Conservation (phyloP, 2,797 vertebrate genomes). For the Gadopsis marmoratus region DNA sequence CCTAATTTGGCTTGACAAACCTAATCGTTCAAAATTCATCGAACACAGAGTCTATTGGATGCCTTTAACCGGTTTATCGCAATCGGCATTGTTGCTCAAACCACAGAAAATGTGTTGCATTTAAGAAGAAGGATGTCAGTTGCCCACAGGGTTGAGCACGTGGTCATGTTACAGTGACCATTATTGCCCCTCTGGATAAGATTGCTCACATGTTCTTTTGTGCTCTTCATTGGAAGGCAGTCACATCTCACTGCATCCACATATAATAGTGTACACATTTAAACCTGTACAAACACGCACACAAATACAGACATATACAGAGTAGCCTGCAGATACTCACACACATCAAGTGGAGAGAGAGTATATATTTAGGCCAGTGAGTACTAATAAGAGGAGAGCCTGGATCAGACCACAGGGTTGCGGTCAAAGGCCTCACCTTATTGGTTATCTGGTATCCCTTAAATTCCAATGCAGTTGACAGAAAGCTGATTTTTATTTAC, state of each 20-base stretch:
- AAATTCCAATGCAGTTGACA: slow-evolving; percentile 6
- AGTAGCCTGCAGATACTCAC: background rate
- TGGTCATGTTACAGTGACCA: slow-evolving; percentile 77
- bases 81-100: slow-evolving; percentile 73
- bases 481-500: slow-evolving; percentile 22
- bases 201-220: slow-evolving; percentile 50
- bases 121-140: slow-evolving; percentile 55
- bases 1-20: slow-evolving; percentile 82
- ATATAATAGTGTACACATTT: slow-evolving; percentile 11
- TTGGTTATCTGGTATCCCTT: slow-evolving; percentile 12
- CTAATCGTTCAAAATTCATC: slow-evolving; percentile 78
- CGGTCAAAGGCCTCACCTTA: slow-evolving; percentile 5
- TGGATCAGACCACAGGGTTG: background rate
- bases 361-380: slow-evolving; percentile 16
- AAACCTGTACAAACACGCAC: slow-evolving; percentile 19
- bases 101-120: slow-evolving; percentile 64
- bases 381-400: slow-evolving; percentile 8
- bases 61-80: slow-evolving; percentile 66
- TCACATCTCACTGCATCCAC: slow-evolving; percentile 42
- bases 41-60: slow-evolving; percentile 66
- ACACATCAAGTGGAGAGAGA: slow-evolving; percentile 17
- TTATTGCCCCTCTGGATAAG: slow-evolving; percentile 50
- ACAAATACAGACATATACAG: slow-evolving; percentile 15
- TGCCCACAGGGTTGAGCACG: slow-evolving; percentile 67
- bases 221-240: slow-evolving; percentile 63